Evolutionary conservation across 2,797 vertebrate genomes (phyloP).

Genomic region (Poecilia velifera): DNA sequence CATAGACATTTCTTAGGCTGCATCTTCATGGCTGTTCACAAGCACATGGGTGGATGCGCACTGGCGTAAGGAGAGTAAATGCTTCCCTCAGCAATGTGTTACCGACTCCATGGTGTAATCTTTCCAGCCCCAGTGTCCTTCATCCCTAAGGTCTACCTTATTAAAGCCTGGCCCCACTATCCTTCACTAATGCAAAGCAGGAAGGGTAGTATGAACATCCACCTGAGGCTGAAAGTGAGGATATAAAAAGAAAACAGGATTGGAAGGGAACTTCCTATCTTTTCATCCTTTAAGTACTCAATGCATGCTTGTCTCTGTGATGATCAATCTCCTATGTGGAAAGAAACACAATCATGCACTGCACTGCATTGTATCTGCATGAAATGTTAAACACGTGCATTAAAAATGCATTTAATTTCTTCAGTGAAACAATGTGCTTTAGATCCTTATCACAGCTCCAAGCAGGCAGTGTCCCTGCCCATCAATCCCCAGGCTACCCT

Average conservation of each 20-base stretch:
- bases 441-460: constrained; percentile 56
- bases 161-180: constrained; percentile 50
- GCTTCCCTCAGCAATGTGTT: constrained; percentile 72
- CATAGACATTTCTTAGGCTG: constrained; percentile 37
- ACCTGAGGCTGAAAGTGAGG: constrained; percentile 52
- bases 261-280: constrained; percentile 19
- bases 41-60: constrained; percentile 43
- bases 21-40: constrained; percentile 55
- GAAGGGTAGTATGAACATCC: constrained; percentile 58
- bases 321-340: constrained; percentile 21
- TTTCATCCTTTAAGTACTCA: constrained; percentile 38
- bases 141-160: constrained; percentile 64
- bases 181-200: constrained; percentile 51
- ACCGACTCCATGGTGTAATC: constrained; percentile 55
- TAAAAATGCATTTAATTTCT: constrained; percentile 50
- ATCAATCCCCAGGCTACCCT: constrained; percentile 40
- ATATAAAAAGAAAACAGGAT: constrained; percentile 30
- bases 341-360: constrained; percentile 15
- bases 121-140: constrained; percentile 71
- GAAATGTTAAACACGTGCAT: constrained; percentile 29
- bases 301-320: constrained; percentile 38
- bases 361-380: constrained; percentile 22
- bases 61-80: constrained; percentile 50
- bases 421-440: constrained; percentile 43
- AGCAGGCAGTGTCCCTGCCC: constrained; percentile 20